A percentile compares a stretch with the other conserved stretches of the same genome.
These are phyloP conservation scores for Rhyacichthys aspro DNA, from an alignment of 2,797 vertebrate genomes.

Conservation along the genomic window DNA sequence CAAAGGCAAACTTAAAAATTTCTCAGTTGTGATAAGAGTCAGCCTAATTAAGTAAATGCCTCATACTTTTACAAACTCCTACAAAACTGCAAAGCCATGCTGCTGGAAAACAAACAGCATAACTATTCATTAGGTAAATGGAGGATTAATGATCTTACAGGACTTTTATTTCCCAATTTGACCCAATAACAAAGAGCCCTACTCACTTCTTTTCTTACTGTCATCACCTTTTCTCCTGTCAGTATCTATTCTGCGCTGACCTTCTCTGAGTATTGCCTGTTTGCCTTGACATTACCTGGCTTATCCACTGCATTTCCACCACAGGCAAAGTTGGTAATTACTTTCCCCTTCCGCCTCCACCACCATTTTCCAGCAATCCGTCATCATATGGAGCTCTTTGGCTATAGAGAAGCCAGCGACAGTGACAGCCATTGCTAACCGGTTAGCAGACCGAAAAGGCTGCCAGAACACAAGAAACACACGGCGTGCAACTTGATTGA, in stretches of 20 bases:
- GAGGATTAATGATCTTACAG: not conserved
- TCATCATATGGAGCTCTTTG: slow-evolving; percentile 63
- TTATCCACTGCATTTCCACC: slow-evolving; percentile 76
- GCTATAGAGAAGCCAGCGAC: slow-evolving; percentile 33
- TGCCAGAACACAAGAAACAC: slow-evolving; percentile 52
- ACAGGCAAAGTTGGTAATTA: slow-evolving; percentile 79
- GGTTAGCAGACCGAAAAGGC: slow-evolving; percentile 44
- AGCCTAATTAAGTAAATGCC: too few species aligned
- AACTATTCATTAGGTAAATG: not conserved
- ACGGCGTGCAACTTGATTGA: slow-evolving; percentile 48
- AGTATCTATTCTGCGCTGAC: slow-evolving; percentile 58
- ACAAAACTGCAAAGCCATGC: too few species aligned
- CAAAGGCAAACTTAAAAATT: too few species aligned
- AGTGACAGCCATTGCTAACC: slow-evolving; percentile 69
- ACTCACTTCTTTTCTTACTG: slow-evolving; percentile 1
- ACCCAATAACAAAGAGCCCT: not conserved
- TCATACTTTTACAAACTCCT: too few species aligned
- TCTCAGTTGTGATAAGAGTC: too few species aligned
- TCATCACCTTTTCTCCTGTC: slow-evolving; percentile 56
- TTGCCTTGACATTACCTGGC: slow-evolving; percentile 57
- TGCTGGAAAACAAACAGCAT: too few species aligned
- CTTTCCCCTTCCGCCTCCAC: slow-evolving; percentile 64
- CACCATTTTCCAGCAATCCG: slow-evolving; percentile 72
- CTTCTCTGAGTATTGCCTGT: slow-evolving; percentile 68
- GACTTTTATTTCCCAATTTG: not conserved